These are phyloP conservation scores for Atractosteus spatula DNA, from an alignment of 2,113 vertebrate species.

Conservation along the genomic window DNA sequence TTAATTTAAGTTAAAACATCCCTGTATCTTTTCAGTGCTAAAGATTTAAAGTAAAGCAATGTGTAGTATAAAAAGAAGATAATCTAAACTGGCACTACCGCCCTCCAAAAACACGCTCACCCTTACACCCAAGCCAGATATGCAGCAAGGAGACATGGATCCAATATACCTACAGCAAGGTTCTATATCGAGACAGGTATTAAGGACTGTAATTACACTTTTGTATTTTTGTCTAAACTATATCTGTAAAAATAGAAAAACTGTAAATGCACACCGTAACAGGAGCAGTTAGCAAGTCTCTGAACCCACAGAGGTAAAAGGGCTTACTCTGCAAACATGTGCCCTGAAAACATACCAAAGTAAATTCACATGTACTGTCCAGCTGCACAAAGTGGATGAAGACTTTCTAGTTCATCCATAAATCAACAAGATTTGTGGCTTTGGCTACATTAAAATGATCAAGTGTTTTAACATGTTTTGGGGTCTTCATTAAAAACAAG, in stretches of 20 bases:
- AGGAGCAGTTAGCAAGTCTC: conserved; percentile 28
- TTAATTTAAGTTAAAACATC: no score
- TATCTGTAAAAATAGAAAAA: conserved; percentile 48
- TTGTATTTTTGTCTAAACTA: neutral
- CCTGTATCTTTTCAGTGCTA: no score
- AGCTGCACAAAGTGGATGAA: no score
- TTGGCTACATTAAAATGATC: no score
- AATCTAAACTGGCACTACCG: no score
- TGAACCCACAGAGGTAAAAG: conserved; percentile 27
- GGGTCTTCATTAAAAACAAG: no score
- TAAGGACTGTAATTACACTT: neutral
- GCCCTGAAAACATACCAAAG: neutral
- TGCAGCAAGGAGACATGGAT: neutral
- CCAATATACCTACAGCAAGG: neutral
- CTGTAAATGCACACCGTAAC: conserved; percentile 25
- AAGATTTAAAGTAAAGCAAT: no score
- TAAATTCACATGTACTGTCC: no score
- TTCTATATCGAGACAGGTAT: neutral
- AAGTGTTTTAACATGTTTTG: no score
- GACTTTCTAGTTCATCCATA: no score
- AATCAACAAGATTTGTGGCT: no score
- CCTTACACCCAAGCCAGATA: neutral
- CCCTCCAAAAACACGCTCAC: neutral
- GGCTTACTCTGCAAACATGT: neutral
- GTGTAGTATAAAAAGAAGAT: no score